phyloP scores from a whole-genome alignment of 2,888 invertebrate species.

The Pemphredon lugubris region DNA sequence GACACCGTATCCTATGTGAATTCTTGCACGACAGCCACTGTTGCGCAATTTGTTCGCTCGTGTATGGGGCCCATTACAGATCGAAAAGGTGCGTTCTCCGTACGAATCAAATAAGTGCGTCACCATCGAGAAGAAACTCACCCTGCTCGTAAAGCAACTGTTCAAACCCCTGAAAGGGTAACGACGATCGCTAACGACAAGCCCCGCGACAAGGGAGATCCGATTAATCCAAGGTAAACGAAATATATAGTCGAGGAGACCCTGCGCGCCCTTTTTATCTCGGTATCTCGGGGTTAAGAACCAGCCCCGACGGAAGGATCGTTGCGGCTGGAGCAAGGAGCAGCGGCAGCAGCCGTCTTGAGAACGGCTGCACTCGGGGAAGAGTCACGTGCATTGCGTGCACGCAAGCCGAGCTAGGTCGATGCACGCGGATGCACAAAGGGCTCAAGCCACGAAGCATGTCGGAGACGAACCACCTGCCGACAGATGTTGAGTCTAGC shows the following conservation, averaged over 20 bases:
- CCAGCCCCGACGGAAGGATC: conserved; percentile 56
- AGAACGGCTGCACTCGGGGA: conserved; percentile 55
- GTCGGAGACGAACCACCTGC: conserved; percentile 75
- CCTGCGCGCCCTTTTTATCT: conserved; percentile 41
- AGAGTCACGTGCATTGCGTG: conserved; percentile 68
- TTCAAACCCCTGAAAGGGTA: too few relatives aligned
- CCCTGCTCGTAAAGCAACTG: too few relatives aligned
- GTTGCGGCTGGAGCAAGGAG: conserved; percentile 31
- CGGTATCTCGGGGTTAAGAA: conserved; percentile 57
- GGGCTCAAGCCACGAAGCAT: conserved; percentile 64
- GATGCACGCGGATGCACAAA: conserved; percentile 71
- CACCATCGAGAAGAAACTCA: too few relatives aligned
- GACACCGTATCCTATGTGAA: too few relatives aligned
- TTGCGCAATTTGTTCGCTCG: too few relatives aligned
- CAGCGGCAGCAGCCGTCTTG: conserved; percentile 36
- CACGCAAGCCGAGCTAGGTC: conserved; percentile 64
- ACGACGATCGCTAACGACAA: background rate
- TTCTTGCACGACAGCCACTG: too few relatives aligned
- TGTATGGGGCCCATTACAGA: too few relatives aligned
- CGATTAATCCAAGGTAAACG: background rate
- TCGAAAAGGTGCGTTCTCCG: too few relatives aligned
- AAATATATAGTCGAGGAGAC: background rate
- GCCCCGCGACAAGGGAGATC: background rate
- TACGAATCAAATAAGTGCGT: too few relatives aligned
- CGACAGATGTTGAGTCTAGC: conserved; percentile 77